These are phyloP conservation scores for Crossaster papposus DNA, from an alignment of 53 echinoderm and acorn worm species.

Conservation along the genomic window DNA sequence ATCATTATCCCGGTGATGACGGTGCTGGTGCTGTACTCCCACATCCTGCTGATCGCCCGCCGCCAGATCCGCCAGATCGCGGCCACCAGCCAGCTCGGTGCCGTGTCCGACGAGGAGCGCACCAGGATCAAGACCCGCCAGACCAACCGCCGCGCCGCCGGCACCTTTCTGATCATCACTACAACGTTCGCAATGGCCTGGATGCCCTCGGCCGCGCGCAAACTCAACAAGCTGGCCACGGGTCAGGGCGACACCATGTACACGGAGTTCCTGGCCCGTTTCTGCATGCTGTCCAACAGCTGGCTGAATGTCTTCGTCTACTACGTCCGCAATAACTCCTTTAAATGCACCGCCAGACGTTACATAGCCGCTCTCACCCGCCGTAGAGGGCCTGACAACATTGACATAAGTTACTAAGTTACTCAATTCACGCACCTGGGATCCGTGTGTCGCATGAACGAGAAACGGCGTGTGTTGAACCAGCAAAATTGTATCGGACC, in stretches of 20 bases:
- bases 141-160: constrained; percentile 29
- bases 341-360: constrained; percentile 5
- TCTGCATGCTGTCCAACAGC: constrained; percentile 48
- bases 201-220: constrained; percentile 33
- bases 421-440: too few species aligned
- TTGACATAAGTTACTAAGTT: constrained; percentile 28
- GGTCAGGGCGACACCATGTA: constrained; percentile 19
- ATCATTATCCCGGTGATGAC: constrained; percentile 27
- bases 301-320: constrained; percentile 46
- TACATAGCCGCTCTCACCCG: constrained; percentile 1
- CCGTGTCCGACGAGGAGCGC: background rate
- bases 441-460: too few species aligned
- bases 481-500: too few species aligned
- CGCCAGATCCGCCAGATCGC: constrained; percentile 33
- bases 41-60: constrained; percentile 36
- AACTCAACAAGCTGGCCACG: constrained; percentile 43
- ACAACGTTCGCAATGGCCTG: constrained; percentile 27
- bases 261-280: constrained; percentile 36
- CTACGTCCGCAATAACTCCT: constrained; percentile 26
- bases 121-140: background rate
- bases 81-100: background rate
- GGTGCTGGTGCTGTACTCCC: constrained; percentile 18
- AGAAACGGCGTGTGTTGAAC: too few species aligned
- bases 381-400: constrained; percentile 4
- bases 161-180: constrained; percentile 41